These are phyloP conservation scores for Troilus luridus DNA, from an alignment of 2,888 invertebrate genomes.

Conservation along the genomic window DNA sequence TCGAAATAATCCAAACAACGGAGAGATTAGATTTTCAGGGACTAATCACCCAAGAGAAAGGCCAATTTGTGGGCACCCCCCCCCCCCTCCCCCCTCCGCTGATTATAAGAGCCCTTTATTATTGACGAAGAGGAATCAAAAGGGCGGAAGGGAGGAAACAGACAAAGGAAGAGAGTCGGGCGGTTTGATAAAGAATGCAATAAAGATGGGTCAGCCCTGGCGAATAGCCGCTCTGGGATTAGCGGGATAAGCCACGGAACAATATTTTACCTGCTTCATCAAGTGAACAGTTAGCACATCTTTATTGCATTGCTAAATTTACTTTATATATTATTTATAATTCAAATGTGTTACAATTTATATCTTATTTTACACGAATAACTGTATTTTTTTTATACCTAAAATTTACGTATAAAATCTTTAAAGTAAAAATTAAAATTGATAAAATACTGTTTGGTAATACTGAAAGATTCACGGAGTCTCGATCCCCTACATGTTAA, in stretches of 20 bases:
- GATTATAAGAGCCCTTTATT: slow-evolving; percentile 39
- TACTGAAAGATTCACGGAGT: too few relatives aligned
- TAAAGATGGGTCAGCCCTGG: slow-evolving; percentile 1
- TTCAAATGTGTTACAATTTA: too few relatives aligned
- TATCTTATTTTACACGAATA: too few relatives aligned
- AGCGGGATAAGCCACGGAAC: neutral
- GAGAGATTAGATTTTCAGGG: slow-evolving; percentile 26
- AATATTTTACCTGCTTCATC: slow-evolving; percentile 29
- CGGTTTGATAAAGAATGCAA: slow-evolving; percentile 41
- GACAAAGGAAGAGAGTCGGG: slow-evolving; percentile 1
- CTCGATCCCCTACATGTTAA: too few relatives aligned
- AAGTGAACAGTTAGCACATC: neutral
- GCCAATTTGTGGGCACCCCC: neutral
- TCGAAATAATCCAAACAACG: neutral
- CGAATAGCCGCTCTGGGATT: neutral
- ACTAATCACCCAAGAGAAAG: neutral
- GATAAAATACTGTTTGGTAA: too few relatives aligned
- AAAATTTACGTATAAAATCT: too few relatives aligned
- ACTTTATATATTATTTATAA: too few relatives aligned
- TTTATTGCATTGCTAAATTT: too few relatives aligned
- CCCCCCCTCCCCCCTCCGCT: neutral
- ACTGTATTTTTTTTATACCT: too few relatives aligned
- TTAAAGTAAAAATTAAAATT: too few relatives aligned
- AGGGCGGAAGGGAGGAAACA: neutral
- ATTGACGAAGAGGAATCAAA: slow-evolving; percentile 35